A percentile compares a stretch with the other conserved stretches of the same genome.
phyloP scores from a whole-genome alignment of 2,113 vertebrate species.

The Xenopus laevis region DNA sequence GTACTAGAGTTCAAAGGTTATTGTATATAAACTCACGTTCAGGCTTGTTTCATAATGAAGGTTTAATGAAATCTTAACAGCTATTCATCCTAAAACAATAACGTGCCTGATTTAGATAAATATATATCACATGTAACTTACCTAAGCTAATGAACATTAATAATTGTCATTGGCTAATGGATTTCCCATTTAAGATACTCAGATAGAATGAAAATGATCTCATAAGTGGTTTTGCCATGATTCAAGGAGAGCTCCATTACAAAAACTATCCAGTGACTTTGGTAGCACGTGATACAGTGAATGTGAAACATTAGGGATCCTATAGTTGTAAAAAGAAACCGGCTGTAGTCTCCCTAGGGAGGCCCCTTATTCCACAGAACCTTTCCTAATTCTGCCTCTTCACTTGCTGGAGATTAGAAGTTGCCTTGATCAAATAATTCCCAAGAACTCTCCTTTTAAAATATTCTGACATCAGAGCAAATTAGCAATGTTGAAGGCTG shows the following conservation, averaged over 20 bases:
- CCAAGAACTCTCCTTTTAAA: constrained; percentile 67
- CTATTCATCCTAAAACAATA: too few relatives aligned
- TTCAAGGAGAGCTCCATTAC: not conserved
- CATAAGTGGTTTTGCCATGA: not conserved
- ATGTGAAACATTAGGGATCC: constrained; percentile 58
- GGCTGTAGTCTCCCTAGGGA: constrained; percentile 64
- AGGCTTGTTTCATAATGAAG: too few relatives aligned
- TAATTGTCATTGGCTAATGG: not conserved
- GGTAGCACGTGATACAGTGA: constrained; percentile 43
- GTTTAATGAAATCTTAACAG: too few relatives aligned
- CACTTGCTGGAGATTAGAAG: constrained; percentile 71
- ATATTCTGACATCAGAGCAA: constrained; percentile 79
- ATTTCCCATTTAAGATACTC: not conserved
- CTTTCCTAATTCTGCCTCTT: constrained; percentile 61
- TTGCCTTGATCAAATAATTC: constrained; percentile 71
- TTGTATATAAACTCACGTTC: too few relatives aligned
- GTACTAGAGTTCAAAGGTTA: too few relatives aligned
- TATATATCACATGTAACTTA: too few relatives aligned
- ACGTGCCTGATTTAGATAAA: too few relatives aligned
- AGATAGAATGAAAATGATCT: not conserved
- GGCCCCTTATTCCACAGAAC: constrained; percentile 60
- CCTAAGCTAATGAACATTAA: not conserved
- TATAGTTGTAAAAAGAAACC: constrained; percentile 64
- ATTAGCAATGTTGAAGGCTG: constrained; percentile 74
- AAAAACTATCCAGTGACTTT: not conserved